A percentile compares a stretch with the other conserved stretches of the same genome.
Conservation (phyloP, 1,140 invertebrate species). For the Globodera ellingtonae region DNA sequence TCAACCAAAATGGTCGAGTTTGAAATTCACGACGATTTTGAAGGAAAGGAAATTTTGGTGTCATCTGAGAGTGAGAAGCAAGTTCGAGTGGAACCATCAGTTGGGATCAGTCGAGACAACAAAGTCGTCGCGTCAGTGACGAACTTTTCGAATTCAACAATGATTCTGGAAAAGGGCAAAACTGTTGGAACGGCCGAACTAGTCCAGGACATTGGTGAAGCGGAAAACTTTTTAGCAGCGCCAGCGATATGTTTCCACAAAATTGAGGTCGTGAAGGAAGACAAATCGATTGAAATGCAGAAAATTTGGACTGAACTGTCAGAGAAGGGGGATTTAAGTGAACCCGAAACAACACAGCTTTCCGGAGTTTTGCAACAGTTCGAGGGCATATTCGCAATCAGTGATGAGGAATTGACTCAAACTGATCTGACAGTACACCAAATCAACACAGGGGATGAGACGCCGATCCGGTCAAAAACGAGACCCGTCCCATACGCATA, state of each 20-base stretch:
- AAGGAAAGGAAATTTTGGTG: neutral
- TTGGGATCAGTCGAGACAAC: neutral
- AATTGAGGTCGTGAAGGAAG: neutral
- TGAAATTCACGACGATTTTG: neutral
- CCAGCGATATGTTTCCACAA: neutral
- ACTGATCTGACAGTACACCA: conserved; percentile 49
- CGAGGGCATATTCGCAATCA: conserved; percentile 65
- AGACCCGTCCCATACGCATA: neutral
- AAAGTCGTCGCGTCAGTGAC: neutral
- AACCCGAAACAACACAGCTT: neutral
- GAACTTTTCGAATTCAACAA: neutral
- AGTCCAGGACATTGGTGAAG: neutral
- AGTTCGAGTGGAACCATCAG: neutral
- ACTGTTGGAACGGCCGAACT: neutral
- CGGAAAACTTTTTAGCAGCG: neutral
- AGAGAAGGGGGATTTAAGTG: neutral
- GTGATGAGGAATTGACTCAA: conserved; percentile 69
- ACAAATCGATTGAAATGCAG: neutral
- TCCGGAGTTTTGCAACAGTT: neutral
- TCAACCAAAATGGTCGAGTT: neutral
- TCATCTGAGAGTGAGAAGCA: neutral
- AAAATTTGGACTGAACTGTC: neutral
- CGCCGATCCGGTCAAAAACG: conserved; percentile 36
- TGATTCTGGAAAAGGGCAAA: neutral
- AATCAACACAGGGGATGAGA: conserved; percentile 53